A percentile compares a stretch with the other conserved stretches of the same genome.
Conservation (phyloP, 2,888 invertebrate species). For the Schrankia costaestrigalis region DNA sequence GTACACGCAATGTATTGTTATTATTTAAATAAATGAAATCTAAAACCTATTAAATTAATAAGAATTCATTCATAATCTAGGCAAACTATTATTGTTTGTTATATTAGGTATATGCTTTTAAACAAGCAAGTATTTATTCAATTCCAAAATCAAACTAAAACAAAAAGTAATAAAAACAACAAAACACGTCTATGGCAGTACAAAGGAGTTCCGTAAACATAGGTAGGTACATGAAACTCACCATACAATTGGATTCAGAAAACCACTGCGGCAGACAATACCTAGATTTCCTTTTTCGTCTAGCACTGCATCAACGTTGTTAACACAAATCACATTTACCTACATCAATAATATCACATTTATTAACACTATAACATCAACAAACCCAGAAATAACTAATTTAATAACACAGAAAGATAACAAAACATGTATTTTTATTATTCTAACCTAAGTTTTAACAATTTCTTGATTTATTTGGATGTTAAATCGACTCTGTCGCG, state of each 20-base stretch:
- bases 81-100: too few relatives aligned
- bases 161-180: too few relatives aligned
- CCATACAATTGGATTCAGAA: constrained; percentile 3
- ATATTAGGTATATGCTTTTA: too few relatives aligned
- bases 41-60: too few relatives aligned
- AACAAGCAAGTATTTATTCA: too few relatives aligned
- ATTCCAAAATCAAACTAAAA: too few relatives aligned
- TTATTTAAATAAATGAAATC: too few relatives aligned
- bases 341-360: background rate
- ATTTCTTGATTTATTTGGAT: constrained; percentile 14
- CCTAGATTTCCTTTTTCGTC: constrained; percentile 26
- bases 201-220: too few relatives aligned
- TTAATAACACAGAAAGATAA: background rate
- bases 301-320: constrained; percentile 16
- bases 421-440: constrained; percentile 1
- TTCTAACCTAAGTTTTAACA: constrained; percentile 23
- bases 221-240: too few relatives aligned
- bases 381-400: background rate
- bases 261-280: constrained; percentile 9
- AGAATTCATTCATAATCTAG: too few relatives aligned
- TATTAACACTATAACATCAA: background rate
- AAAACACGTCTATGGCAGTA: too few relatives aligned
- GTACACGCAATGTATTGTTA: too few relatives aligned
- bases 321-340: constrained; percentile 6
- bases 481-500: constrained; percentile 33